A percentile compares a stretch with the other conserved stretches of the same genome.
Conservation (phyloP, 2,113 vertebrate species). For the Arvicanthis niloticus region DNA sequence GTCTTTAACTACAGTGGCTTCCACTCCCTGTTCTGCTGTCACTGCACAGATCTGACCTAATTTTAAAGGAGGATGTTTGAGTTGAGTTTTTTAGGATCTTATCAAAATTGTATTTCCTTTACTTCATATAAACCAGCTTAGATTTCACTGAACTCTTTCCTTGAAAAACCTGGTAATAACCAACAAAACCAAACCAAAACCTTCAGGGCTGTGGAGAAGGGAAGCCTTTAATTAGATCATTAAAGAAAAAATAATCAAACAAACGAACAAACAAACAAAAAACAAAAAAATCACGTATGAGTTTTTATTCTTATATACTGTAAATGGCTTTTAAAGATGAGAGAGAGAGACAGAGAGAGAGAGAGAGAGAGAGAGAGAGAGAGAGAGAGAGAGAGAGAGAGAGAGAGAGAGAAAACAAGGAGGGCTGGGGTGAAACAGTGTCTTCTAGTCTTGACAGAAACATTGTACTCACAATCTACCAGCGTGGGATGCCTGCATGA, state of each 20-base stretch:
- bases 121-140: not conserved
- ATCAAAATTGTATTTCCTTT: conserved; percentile 23
- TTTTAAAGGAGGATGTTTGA: conserved; percentile 42
- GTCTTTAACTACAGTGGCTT: not conserved
- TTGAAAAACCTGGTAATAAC: not conserved
- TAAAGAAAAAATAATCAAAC: not conserved
- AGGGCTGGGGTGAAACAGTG: not conserved
- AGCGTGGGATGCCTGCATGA: not conserved
- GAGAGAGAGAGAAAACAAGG: not conserved
- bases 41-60: conserved; percentile 4
- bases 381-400: not conserved
- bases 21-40: not conserved
- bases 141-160: conserved; percentile 17
- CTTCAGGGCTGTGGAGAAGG: not conserved
- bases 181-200: not conserved
- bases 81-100: not conserved
- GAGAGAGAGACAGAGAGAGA: not conserved
- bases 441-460: not conserved
- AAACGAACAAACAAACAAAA: not conserved
- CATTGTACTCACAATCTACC: not conserved
- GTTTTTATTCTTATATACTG: not conserved
- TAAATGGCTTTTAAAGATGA: not conserved
- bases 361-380: not conserved
- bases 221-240: not conserved
- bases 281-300: not conserved